phyloP scores from a whole-genome alignment of 2,888 invertebrate genomes.

The Plagiodera versicolora region DNA sequence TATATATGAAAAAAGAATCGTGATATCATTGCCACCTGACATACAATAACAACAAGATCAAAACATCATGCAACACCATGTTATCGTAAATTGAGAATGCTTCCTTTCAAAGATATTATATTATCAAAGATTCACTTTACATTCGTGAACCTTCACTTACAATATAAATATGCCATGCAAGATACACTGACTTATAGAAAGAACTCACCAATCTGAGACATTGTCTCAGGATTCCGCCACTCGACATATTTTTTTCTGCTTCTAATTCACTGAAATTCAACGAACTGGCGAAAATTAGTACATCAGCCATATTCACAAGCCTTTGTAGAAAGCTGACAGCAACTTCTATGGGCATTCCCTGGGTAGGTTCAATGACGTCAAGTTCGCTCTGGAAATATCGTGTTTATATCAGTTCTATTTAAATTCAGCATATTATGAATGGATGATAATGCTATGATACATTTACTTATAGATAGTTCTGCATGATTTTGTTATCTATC shows the following conservation, averaged over 20 bases:
- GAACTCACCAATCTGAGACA: conserved; percentile 86
- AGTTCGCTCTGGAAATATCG: conserved; percentile 80
- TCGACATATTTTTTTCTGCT: conserved; percentile 99
- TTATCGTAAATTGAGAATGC: too few species aligned
- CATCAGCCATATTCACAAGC: conserved; percentile 97
- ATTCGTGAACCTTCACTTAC: conserved; percentile 1
- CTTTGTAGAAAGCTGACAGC: conserved; percentile 98
- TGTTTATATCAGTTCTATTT: not conserved
- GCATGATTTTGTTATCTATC: too few species aligned
- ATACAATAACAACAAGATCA: too few species aligned
- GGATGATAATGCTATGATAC: too few species aligned
- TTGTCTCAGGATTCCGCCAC: conserved; percentile 97
- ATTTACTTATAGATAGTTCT: too few species aligned
- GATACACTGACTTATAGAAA: not conserved
- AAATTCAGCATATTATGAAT: too few species aligned
- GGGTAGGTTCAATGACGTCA: conserved; percentile 97
- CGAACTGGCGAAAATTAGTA: conserved; percentile 96
- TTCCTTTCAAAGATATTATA: too few species aligned
- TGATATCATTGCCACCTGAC: too few species aligned
- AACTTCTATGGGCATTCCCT: conserved; percentile 97
- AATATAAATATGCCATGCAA: conserved; percentile 1
- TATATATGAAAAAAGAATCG: too few species aligned
- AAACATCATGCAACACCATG: too few species aligned
- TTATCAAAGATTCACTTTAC: conserved; percentile 24
- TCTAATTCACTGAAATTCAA: conserved; percentile 97